Base-by-base conservation (phyloP, 2,888 invertebrate species). In the Calameuta filiformis region DNA sequence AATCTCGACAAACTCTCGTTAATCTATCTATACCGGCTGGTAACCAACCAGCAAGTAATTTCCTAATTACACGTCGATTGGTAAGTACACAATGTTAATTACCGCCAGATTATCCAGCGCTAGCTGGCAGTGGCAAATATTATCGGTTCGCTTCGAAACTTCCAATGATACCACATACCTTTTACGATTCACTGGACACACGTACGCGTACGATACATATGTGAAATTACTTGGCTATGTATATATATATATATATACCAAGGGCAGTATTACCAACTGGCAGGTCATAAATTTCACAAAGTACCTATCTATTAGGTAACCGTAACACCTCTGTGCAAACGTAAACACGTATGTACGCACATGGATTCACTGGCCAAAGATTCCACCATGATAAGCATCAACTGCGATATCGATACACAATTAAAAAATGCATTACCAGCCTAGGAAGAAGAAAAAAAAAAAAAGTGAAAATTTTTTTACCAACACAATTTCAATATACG, bases 1-100 rank as follows among this genome's bases (percentile, higher is more conserved):
- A 56, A 56, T 23, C 40, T 56, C 23, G 40, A 56, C 23, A 71
- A 31, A 31, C 71, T 71, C 71, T 33, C 12, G 71, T 33, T 15
- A 31, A 71, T 71, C 71, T 15, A 30, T 71, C 71, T 33, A 71
- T 56, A 34, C 23, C 71, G 30, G 71, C 30, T 33, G 71, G 31
- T 15, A 71, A 34, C 31, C 71, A 71, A 34, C 71, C 71, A 71
- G 71, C 71, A 71, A 69, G 71, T 80, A 80, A 80, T 76, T 80
- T 76, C 73, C 76, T 80, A 80, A 80, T 80, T 80, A 80, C 80
- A 80, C 73, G 69, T 37, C 76, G 76, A 80, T 31, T 71, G 74
- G 35, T 23, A 30, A 33, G 69, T 80, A 80, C 76, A 76, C 71
- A 69, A 69, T 73, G 71, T 80, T 80, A 80, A 80, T 80, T 80